phyloP scores from a whole-genome alignment of 2,888 invertebrate genomes.

The Bimastos eiseni region DNA sequence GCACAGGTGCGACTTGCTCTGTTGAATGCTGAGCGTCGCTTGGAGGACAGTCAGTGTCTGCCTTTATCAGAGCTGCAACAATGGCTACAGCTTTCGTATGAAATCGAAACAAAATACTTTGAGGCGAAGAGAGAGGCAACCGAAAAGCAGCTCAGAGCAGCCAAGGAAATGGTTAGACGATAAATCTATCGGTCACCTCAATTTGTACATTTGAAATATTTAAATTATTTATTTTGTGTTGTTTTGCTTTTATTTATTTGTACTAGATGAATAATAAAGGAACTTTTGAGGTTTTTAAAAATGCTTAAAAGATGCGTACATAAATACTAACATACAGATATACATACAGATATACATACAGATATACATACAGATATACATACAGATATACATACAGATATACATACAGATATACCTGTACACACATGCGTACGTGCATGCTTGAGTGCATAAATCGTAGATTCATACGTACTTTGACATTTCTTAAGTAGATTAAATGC shows the following conservation, averaged over 20 bases:
- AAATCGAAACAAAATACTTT: conserved; percentile 87
- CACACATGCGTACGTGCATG: too few relatives aligned
- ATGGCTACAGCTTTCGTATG: conserved; percentile 95
- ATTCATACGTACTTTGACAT: too few relatives aligned
- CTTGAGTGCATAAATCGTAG: too few relatives aligned
- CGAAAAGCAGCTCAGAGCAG: conserved; percentile 81
- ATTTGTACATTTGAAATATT: neutral
- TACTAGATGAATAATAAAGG: too few relatives aligned
- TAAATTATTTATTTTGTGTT: neutral
- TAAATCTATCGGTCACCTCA: neutral
- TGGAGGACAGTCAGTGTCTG: conserved; percentile 70
- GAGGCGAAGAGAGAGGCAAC: conserved; percentile 81
- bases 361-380: too few relatives aligned
- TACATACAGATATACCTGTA: too few relatives aligned
- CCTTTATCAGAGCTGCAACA: conserved; percentile 82
- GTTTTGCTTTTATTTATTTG: neutral
- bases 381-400: too few relatives aligned
- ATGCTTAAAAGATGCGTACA: too few relatives aligned
- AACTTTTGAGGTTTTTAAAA: too few relatives aligned
- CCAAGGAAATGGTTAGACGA: conserved; percentile 77
- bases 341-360: too few relatives aligned
- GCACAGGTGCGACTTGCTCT: conserved; percentile 71
- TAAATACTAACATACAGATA: too few relatives aligned
- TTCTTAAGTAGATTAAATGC: too few relatives aligned
- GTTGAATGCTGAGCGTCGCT: conserved; percentile 83